Percentiles rank a stretch among this genome's conserved stretches.
phyloP scores from a whole-genome alignment of 2,113 vertebrate genomes.

The Colinus virginianus region DNA sequence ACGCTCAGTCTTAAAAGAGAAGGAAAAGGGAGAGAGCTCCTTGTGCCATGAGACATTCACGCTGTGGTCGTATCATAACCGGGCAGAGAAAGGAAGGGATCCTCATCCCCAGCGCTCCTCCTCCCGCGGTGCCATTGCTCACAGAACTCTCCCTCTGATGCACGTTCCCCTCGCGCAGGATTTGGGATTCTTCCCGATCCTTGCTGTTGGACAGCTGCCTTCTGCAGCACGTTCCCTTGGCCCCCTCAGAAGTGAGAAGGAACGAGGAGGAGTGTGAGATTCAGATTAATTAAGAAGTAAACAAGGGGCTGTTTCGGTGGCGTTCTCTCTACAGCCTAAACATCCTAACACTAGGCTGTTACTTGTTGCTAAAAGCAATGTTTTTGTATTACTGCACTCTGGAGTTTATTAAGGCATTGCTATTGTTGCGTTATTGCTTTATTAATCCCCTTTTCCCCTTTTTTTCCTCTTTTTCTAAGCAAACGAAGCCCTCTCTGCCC shows the following conservation, averaged over 20 bases:
- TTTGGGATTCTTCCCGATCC: too few species aligned
- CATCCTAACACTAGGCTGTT: neutral
- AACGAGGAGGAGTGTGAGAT: neutral
- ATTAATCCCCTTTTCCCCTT: neutral
- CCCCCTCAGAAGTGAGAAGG: neutral
- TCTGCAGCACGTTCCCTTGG: neutral
- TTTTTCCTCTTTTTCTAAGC: neutral
- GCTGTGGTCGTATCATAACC: neutral
- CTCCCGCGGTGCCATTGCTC: neutral
- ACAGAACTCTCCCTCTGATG: neutral
- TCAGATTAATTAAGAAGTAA: neutral
- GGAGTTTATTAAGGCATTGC: neutral
- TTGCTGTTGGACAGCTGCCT: neutral
- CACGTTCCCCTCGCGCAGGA: neutral
- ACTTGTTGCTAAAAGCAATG: neutral
- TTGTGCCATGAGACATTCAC: neutral
- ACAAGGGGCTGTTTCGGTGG: neutral
- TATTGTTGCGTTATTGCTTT: neutral
- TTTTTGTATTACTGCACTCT: neutral
- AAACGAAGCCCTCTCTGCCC: neutral
- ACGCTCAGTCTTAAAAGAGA: neutral
- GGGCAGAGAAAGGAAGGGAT: neutral
- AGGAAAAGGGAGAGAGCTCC: neutral
- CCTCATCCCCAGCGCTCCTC: neutral
- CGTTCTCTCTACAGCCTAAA: neutral